phyloP scores from a whole-genome alignment of 2,888 invertebrate genomes.

The Auanema sp. region DNA sequence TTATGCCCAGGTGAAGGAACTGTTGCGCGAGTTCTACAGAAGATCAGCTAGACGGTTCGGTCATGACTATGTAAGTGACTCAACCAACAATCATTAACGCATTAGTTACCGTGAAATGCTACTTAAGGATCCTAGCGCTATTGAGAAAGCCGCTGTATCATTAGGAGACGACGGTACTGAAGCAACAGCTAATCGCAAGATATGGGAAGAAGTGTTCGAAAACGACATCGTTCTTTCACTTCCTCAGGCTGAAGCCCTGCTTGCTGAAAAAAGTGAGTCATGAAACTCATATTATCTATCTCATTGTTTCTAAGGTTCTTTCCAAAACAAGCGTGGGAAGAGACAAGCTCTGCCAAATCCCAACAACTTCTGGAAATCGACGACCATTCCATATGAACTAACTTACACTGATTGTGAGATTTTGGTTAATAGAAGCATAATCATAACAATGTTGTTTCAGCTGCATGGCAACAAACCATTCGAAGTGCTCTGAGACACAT shows the following conservation, averaged over 20 bases:
- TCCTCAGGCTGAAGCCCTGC: constrained; percentile 51
- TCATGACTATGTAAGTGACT: constrained; percentile 46
- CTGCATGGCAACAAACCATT: constrained; percentile 50
- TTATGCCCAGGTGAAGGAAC: constrained; percentile 48
- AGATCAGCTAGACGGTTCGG: constrained; percentile 48
- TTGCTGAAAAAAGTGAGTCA: constrained; percentile 40
- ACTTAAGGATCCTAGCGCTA: constrained; percentile 29
- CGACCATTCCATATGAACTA: constrained; percentile 51
- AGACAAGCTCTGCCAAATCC: constrained; percentile 51
- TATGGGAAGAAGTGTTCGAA: constrained; percentile 56
- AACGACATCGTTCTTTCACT: constrained; percentile 59
- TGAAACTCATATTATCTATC: neutral
- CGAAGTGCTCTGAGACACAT: constrained; percentile 48
- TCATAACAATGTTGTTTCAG: constrained; percentile 24
- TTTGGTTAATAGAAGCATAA: neutral
- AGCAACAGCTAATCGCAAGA: constrained; percentile 49
- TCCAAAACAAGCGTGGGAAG: constrained; percentile 25
- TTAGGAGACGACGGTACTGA: constrained; percentile 52
- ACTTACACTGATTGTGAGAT: constrained; percentile 29
- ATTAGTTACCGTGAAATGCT: neutral
- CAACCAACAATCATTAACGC: neutral
- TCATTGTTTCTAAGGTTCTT: neutral
- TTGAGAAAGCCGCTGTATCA: constrained; percentile 11
- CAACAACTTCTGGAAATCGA: constrained; percentile 48
- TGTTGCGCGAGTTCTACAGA: constrained; percentile 43